phyloP scores from a whole-genome alignment of 2,888 invertebrate genomes.

The Sepiola atlantica region DNA sequence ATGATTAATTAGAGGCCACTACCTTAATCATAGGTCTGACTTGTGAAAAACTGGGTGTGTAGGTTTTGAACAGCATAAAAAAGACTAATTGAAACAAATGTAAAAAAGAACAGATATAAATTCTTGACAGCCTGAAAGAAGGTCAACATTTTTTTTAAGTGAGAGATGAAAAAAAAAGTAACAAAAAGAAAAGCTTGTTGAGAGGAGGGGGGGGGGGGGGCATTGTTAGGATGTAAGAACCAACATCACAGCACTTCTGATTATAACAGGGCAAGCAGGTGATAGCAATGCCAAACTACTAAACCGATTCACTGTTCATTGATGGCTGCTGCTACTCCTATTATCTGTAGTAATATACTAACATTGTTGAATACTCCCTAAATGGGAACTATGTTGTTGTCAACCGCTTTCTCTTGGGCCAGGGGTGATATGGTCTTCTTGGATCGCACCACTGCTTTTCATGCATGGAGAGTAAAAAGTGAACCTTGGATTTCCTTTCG shows the following conservation, averaged over 20 bases:
- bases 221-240: neutral
- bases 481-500: too few species aligned
- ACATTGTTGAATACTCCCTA: too few species aligned
- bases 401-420: too few species aligned
- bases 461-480: too few species aligned
- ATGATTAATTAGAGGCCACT: neutral
- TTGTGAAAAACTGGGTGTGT: neutral
- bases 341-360: too few species aligned
- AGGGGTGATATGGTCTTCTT: too few species aligned
- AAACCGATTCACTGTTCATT: neutral
- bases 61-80: neutral
- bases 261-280: neutral
- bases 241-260: neutral
- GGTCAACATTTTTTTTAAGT: constrained; percentile 5
- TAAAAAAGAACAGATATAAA: neutral
- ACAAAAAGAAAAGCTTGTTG: neutral
- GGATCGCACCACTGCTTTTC: too few species aligned
- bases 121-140: neutral
- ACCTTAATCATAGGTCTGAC: neutral
- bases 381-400: too few species aligned
- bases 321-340: neutral
- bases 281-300: neutral
- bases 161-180: neutral
- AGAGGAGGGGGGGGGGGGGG: neutral
- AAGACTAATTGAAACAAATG: neutral